Evolutionary conservation across 2,888 invertebrate species (phyloP).

Genomic region (Drosophila monieri): DNA sequence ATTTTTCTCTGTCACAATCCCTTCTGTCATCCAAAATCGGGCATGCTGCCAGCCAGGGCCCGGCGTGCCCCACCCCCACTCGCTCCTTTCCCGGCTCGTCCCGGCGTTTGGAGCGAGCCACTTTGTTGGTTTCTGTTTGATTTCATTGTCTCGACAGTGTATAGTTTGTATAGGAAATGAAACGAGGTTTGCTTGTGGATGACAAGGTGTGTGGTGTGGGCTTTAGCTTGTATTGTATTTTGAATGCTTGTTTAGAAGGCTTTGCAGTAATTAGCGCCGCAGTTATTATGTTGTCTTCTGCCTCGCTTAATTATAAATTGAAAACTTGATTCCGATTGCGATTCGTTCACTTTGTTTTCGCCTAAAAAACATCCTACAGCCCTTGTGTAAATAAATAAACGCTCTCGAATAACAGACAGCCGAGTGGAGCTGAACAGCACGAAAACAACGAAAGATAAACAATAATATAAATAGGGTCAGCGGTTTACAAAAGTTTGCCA

Average conservation of each 20-base stretch:
- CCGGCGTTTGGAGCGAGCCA: neutral
- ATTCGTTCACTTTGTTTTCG: conserved; percentile 13
- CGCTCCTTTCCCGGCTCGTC: neutral
- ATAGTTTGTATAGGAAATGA: no score
- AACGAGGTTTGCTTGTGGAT: no score
- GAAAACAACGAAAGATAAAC: conserved; percentile 40
- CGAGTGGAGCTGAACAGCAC: conserved; percentile 3
- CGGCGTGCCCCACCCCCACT: conserved; percentile 7
- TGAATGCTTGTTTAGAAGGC: neutral
- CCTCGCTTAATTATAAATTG: neutral
- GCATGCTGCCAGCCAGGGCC: conserved; percentile 59
- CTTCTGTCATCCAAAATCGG: conserved; percentile 58
- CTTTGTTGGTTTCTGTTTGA: neutral
- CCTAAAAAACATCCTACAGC: conserved; percentile 12
- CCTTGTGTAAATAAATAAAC: conserved; percentile 41
- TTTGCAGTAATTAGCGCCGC: neutral
- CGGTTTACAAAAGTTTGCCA: conserved; percentile 27
- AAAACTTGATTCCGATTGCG: conserved; percentile 7
- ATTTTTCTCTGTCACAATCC: conserved; percentile 63
- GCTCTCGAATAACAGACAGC: conserved; percentile 23
- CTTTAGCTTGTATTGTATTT: neutral
- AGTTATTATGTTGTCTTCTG: conserved; percentile 16
- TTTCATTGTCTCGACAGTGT: conserved; percentile 3
- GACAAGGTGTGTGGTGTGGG: no score
- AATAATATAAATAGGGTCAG: conserved; percentile 23